Percentiles rank a stretch among this genome's conserved stretches.
These are phyloP conservation scores for Pararge aegeria DNA, from an alignment of 1,140 invertebrate species.

Conservation along the genomic window DNA sequence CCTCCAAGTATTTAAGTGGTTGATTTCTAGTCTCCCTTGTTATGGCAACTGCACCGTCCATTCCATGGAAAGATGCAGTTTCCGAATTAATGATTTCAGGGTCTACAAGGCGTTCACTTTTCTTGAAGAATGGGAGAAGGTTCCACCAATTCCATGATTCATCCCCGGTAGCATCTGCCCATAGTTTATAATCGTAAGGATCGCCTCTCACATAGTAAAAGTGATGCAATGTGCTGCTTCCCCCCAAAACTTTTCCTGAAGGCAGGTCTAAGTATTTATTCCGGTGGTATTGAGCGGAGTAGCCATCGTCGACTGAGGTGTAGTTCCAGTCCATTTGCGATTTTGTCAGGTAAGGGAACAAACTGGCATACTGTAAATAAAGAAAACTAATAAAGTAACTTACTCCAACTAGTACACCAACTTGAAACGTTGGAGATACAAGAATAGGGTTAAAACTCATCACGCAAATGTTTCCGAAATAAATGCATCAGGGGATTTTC, in stretches of 20 bases:
- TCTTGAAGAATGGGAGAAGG: constrained; percentile 56
- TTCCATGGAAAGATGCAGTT: constrained; percentile 3
- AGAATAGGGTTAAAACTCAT: no score
- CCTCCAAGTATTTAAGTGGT: constrained; percentile 20
- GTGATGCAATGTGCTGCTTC: constrained; percentile 86
- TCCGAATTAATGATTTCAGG: constrained; percentile 9
- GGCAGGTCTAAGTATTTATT: constrained; percentile 82
- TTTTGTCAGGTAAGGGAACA: constrained; percentile 14
- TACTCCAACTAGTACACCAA: no score
- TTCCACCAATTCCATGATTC: constrained; percentile 86
- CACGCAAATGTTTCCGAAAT: no score
- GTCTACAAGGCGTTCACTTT: constrained; percentile 36
- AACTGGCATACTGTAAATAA: background rate
- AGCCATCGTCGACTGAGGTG: constrained; percentile 82
- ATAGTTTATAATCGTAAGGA: constrained; percentile 81
- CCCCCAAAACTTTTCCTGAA: constrained; percentile 84
- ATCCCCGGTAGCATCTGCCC: constrained; percentile 79
- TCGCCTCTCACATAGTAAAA: constrained; percentile 86
- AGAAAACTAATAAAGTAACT: no score
- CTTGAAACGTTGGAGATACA: no score
- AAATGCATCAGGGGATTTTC: no score
- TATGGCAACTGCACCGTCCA: background rate
- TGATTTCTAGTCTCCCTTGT: constrained; percentile 10
- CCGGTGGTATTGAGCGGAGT: constrained; percentile 81
- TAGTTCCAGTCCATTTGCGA: constrained; percentile 83